These are phyloP conservation scores for Cordilura impudica DNA, from an alignment of 2,888 invertebrate genomes.

Conservation along the genomic window DNA sequence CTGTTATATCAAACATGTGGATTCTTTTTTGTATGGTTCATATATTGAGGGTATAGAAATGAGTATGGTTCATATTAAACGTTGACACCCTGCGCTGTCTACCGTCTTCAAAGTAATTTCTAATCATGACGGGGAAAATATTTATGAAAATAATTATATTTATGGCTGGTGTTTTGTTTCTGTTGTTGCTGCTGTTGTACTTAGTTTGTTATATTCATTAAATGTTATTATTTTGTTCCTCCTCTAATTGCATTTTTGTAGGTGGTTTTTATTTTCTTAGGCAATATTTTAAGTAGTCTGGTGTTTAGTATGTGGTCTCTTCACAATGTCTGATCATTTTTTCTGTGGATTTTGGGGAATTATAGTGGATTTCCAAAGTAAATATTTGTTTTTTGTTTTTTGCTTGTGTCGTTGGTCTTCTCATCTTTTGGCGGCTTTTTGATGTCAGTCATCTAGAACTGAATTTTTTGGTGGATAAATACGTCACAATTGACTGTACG, in stretches of 20 bases:
- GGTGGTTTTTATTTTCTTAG: slow-evolving; percentile 20
- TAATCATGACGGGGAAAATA: background rate
- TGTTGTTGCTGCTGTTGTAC: background rate
- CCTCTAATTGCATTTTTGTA: slow-evolving; percentile 27
- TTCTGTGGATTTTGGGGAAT: slow-evolving; percentile 62
- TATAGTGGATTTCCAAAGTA: slow-evolving; percentile 73
- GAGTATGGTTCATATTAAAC: background rate
- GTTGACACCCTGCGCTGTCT: slow-evolving; percentile 3
- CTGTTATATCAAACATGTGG: background rate
- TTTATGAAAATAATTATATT: slow-evolving; percentile 2
- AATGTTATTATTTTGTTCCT: slow-evolving; percentile 15
- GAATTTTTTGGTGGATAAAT: slow-evolving; percentile 30
- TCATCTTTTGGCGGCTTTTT: slow-evolving; percentile 26
- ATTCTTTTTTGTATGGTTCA: background rate
- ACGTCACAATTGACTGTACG: slow-evolving; percentile 47
- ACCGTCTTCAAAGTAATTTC: background rate
- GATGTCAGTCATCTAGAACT: slow-evolving; percentile 27
- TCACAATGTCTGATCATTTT: slow-evolving; percentile 21
- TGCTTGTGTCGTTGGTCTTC: too few species aligned
- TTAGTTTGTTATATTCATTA: background rate
- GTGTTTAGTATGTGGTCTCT: slow-evolving; percentile 34
- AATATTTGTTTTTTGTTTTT: slow-evolving; percentile 56
- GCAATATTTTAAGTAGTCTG: slow-evolving; percentile 36
- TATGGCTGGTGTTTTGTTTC: background rate
- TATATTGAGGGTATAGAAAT: background rate